phyloP scores from a whole-genome alignment of 2,797 vertebrate genomes.

The Falco naumanni region DNA sequence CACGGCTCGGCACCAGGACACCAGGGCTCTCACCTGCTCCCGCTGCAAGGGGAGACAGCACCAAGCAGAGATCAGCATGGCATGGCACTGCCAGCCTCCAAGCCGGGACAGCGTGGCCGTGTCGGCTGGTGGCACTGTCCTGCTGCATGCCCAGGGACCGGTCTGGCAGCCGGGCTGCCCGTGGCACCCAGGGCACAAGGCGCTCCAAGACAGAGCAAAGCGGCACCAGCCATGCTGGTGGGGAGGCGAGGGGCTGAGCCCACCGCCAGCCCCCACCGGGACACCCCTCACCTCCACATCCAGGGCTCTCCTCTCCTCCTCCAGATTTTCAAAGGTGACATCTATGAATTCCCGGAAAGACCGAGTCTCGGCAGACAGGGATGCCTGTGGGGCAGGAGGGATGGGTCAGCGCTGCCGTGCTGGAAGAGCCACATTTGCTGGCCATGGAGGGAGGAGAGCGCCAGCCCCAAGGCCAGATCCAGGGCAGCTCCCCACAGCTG shows the following conservation, averaged over 20 bases:
- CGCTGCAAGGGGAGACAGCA: constrained; percentile 53
- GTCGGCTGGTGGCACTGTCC: background rate
- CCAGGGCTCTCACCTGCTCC: constrained; percentile 69
- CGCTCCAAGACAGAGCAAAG: fast-evolving
- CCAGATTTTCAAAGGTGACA: constrained; percentile 40
- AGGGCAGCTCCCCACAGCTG: background rate
- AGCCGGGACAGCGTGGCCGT: background rate
- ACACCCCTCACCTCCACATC: constrained; percentile 62
- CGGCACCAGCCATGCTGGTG: fast-evolving
- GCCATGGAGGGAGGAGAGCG: fast-evolving
- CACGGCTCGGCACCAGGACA: constrained; percentile 68
- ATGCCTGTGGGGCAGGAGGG: constrained; percentile 52
- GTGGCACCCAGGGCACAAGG: background rate
- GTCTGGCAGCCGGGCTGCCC: background rate
- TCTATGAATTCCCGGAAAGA: constrained; percentile 49
- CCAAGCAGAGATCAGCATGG: background rate
- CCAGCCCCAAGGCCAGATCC: background rate
- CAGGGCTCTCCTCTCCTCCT: constrained; percentile 60
- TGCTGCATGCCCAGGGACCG: background rate
- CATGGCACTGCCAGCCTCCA: background rate
- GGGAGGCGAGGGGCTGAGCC: background rate
- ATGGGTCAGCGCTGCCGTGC: background rate
- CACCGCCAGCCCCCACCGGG: fast-evolving
- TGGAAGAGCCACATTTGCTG: background rate
- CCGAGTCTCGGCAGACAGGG: constrained; percentile 24